phyloP scores from a whole-genome alignment of 2,888 invertebrate genomes.

The Poecilobothrus nobilitatus region DNA sequence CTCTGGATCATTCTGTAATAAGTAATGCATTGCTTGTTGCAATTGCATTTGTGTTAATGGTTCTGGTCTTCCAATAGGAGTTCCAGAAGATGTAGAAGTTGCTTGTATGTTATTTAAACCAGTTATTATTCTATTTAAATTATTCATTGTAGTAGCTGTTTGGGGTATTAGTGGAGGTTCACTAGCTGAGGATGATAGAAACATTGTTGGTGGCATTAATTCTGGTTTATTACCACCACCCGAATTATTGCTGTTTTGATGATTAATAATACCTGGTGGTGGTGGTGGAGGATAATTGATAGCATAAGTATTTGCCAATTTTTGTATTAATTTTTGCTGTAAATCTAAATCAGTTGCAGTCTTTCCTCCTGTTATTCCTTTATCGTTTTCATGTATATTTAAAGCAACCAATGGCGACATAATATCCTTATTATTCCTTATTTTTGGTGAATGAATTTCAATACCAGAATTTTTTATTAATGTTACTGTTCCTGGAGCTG shows the following conservation, averaged over 20 bases:
- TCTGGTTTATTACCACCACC: slow-evolving; percentile 51
- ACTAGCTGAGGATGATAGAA: slow-evolving; percentile 51
- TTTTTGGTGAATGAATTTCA: slow-evolving; percentile 16
- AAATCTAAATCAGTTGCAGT: background rate
- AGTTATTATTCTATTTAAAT: slow-evolving; percentile 9
- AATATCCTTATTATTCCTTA: slow-evolving; percentile 16
- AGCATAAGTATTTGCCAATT: background rate
- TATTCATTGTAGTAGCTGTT: slow-evolving; percentile 17
- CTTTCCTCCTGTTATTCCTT: slow-evolving; percentile 14
- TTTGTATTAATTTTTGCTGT: background rate
- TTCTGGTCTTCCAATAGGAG: slow-evolving; percentile 41
- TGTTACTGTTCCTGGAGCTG: slow-evolving; percentile 16
- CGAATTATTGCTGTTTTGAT: slow-evolving; percentile 13
- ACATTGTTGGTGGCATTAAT: slow-evolving; percentile 80
- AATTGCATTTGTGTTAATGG: slow-evolving; percentile 82
- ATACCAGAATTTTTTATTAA: slow-evolving; percentile 17
- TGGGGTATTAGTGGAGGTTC: slow-evolving; percentile 18
- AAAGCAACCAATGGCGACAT: slow-evolving; percentile 21
- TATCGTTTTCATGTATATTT: slow-evolving; percentile 20
- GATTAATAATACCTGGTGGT: slow-evolving; percentile 26
- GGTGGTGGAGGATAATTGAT: slow-evolving; percentile 14
- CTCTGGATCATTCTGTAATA: slow-evolving; percentile 77
- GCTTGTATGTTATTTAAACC: background rate
- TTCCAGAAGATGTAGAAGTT: background rate
- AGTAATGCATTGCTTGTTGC: slow-evolving; percentile 78